Base-by-base conservation (phyloP, 2,888 invertebrate species). In the Xylota sylvarum region DNA sequence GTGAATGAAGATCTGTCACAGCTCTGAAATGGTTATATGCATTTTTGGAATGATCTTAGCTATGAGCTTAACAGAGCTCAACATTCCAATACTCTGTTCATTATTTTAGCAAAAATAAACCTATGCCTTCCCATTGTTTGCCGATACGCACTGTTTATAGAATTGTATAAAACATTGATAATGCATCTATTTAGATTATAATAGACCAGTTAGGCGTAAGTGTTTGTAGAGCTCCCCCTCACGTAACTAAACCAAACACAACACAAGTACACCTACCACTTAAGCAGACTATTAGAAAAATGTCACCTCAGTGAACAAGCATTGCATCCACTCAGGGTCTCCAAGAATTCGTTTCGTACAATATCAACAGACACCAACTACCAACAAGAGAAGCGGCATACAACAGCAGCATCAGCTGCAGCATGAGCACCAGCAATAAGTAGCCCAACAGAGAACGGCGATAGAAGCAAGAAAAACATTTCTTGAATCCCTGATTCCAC, bases 301-400 rank as follows among this genome's bases (percentile, higher is more conserved):
- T 86, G 85, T 86, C 85, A 85, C 81, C 85, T 81, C 58, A 65
- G 50, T 62, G 81, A 77, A 77, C 81, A 86, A 72, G 72, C 76
- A 52, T 32, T 64, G 69, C 69, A 50, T 79, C 50, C 65, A 76
- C 76, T 84, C 67, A 79, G 35, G 9, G 48, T 40, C 32, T 35
- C 50, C 65, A 70, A 32, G 72, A 79, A 79, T 79, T 23, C 23
- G 79, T 65, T 72, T 74, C 60, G 17, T 23, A 65, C 62, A 64
- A 81, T 69, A 52, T 74, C 73, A 74, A 73, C 67, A 65, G 67
- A 74, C 80, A 73, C 79, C 43, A 82, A 67, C 78, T 40, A 82
- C 76, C 79, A 73, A 72, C 64, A 56, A 64, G 46, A 48, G 52
- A 73, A 27, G 58, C 65, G 52, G 70, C 77, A 58, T 72, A 35